phyloP scores from a whole-genome alignment of 92 coral and sea anemone species.

The Bergia puertoricense region DNA sequence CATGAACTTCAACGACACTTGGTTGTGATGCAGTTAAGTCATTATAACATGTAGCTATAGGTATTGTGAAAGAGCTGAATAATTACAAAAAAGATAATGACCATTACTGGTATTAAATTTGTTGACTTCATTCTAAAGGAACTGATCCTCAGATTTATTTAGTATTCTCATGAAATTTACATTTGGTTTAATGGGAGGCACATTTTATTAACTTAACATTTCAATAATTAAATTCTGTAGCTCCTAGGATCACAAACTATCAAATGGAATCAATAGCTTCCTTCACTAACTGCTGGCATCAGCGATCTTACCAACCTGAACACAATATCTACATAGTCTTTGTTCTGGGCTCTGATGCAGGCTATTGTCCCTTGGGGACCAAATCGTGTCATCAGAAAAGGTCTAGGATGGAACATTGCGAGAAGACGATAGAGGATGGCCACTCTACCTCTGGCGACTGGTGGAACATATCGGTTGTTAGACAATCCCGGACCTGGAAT shows the following conservation, averaged over 20 bases:
- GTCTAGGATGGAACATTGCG: slow-evolving; percentile 89
- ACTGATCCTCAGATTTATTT: not conserved
- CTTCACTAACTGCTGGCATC: not conserved
- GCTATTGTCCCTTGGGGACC: slow-evolving; percentile 94
- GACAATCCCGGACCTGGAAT: slow-evolving; percentile 76
- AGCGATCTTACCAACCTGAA: slow-evolving; percentile 70
- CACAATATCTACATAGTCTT: slow-evolving; percentile 74
- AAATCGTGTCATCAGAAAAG: slow-evolving; percentile 82
- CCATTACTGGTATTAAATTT: too few species aligned
- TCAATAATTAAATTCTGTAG: too few species aligned
- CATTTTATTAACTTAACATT: too few species aligned
- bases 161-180: not conserved
- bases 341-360: slow-evolving; percentile 81
- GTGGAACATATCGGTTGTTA: slow-evolving; percentile 78
- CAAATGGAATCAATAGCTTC: not conserved
- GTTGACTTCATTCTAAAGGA: too few species aligned
- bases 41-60: too few species aligned
- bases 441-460: slow-evolving; percentile 66
- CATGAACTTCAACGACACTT: too few species aligned
- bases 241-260: not conserved
- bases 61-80: too few species aligned
- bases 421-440: slow-evolving; percentile 73
- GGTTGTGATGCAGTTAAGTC: too few species aligned
- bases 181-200: too few species aligned
- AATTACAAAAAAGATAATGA: too few species aligned